Evolutionary conservation across 1,140 invertebrate genomes (phyloP), one percentile per base, ranked within the genome.

Genomic region (Drosophila arawakana): DNA sequence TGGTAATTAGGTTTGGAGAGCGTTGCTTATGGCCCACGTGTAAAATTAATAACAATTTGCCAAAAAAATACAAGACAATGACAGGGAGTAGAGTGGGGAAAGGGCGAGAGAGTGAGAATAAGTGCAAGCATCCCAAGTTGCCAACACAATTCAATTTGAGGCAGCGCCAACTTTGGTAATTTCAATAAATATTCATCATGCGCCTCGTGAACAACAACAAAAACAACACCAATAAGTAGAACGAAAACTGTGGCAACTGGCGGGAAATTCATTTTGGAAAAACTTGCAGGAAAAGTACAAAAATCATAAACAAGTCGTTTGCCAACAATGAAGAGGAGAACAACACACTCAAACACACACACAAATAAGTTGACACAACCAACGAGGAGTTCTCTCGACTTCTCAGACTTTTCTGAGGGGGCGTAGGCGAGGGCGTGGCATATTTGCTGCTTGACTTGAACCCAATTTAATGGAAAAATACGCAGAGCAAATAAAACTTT

Each of bases 131-230:
- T 86, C 83, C 83, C 83, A 88, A 88, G 84, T 89, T 89, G 84
- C 80, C 68, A 89, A 81, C 84, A 89, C 84, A 89, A 89, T 89
- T 89, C 84, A 89, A 89, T 89, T 89, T 89, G 74, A 70, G 58
- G 78, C 57, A 80, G 73, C 80, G 54, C 66, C 84, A 88, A 88
- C 81, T 89, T 89, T 89, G 81, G 84, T 89, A 89, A 89, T 90
- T 89, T 90, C 84, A 90, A 89, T 89, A 89, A 89, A 89, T 89
- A 89, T 89, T 89, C 84, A 89, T 89, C 84, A 90, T 89, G 66
- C 84, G 80, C 76, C 76, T 77, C 74, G 84, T 89, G 76, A 77
- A 59, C 68, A 80, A 52, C 68, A 67, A 44, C 7, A 73, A 35
- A n/a, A 41, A 46, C 18, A 55, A 8, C 10, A 59, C 7, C 65